Evolutionary conservation across 2,888 invertebrate species (phyloP), one percentile per base, ranked within the genome.

Genomic region (Thecocarcelia acutangulata): DNA sequence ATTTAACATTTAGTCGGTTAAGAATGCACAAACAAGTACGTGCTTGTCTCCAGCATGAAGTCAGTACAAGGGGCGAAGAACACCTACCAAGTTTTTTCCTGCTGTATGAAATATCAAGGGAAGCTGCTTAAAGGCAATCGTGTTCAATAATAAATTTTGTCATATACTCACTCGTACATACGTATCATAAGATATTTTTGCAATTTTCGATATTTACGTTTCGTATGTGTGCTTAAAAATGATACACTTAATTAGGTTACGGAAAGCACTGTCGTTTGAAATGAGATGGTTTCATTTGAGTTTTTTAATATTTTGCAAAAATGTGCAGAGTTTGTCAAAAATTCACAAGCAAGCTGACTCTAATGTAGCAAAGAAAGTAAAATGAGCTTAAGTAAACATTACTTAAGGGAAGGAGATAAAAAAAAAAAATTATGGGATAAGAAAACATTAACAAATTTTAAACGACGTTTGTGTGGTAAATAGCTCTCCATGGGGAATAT

Each of bases 81-180:
- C 48, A 58, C 48, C 17, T 48, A 15, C 54, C 33, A 33, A 68
- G 54, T 6, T 17, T 46, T 9, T 48, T 37, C 3, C 19, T n/a
- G 33, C 15, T 1, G 21, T 9, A 58, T 58, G 12, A 58, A 75
- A 40, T 50, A 64, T 64, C 42, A 50, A 17, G 21, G 37, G 44
- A 58, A 9, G 58, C 52, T 44, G 50, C 24, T 12, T 59, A 46
- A 48, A 46, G 50, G 37, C 17, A 58, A 37, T 58, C 66, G 52
- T 66, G 46, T 78, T 72, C 72, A 72, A 64, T 78, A 66, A 72
- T 72, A 44, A 58, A 66, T 44, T 58, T 56, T 70, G 17, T 15
- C 48, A 66, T 17, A n/a, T n/a, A n/a, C n/a, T n/a, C n/a, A 8
- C 48, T 5, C 24, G 5, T 24, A 24, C 24, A 24, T 24, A 24